Evolutionary conservation across 2,113 vertebrate species (phyloP).

Genomic region (Amphiprion ocellaris): DNA sequence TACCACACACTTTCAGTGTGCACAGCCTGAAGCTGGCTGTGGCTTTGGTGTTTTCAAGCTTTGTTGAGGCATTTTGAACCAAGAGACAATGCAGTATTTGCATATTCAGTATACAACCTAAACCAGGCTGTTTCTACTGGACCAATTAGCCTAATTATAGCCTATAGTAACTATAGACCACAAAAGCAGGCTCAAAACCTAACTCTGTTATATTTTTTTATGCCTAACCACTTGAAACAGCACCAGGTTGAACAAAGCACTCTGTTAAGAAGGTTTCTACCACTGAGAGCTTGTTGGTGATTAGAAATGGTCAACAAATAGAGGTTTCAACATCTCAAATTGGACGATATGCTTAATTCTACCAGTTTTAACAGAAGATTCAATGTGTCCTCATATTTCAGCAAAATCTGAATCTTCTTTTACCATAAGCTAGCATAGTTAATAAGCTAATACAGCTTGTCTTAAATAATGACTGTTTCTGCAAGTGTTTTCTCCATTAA

Average conservation of each 20-base stretch:
- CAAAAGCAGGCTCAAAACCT: neutral
- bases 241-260: neutral
- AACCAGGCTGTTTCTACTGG: neutral
- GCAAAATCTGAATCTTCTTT: too few species aligned
- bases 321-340: too few species aligned
- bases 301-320: neutral
- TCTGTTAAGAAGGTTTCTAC: neutral
- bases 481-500: too few species aligned
- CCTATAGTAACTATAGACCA: neutral
- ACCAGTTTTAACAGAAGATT: too few species aligned
- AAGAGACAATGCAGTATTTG: neutral
- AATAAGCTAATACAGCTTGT: too few species aligned
- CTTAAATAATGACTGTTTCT: too few species aligned
- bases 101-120: neutral
- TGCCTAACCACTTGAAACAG: neutral
- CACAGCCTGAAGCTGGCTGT: neutral
- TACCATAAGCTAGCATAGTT: too few species aligned
- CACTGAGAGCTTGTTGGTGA: too few species aligned
- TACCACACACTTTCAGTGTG: neutral
- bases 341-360: too few species aligned
- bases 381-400: too few species aligned
- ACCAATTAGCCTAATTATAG: neutral
- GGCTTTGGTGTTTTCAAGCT: too few species aligned
- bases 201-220: neutral
- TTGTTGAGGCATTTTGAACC: neutral